Base-by-base conservation (phyloP, 1,140 invertebrate species). In the Lordiphosa clarofinis region DNA sequence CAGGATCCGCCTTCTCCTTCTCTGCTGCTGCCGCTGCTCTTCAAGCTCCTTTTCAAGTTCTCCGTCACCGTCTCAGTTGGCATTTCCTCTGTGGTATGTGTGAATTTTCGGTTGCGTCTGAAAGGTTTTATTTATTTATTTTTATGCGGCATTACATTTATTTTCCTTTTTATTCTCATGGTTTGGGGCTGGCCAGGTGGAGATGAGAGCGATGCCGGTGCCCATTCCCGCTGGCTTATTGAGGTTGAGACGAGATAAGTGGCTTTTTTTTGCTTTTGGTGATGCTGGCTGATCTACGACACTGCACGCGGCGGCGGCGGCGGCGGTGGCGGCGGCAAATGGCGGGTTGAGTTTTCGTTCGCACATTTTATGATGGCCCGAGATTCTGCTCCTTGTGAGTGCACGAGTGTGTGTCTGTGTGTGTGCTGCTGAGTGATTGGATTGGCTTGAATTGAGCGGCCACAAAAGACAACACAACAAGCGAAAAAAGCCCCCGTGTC, bases 281-380 rank as follows among this genome's bases (percentile, higher is more conserved):
- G 33, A 52, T 61, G 61, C 49, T 49, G 48, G 46, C 57, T 78
- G 73, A 78, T 78, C 73, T 78, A 78, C 73, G 73, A 72, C 72
- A 69, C 60, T 65, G 62, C 58, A 39, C 50, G 64, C 54, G 54
- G 58, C 39, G 21, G 52, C 37, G 38, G 61, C 24, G 36, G 68
- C 43, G 31, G 36, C 33, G 19, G 67, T 13, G 67, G 36, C 39
- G 35, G 36, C 19, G 54, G 67, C 52, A 72, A 72, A 72, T 74
- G 72, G 58, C 72, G 55, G 39, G 54, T 55, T 55, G 54, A 56
- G 48, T 55, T 66, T 76, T 55, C 44, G 52, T 73, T 78, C 69
- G 74, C 69, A 78, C 74, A 73, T 79, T 78, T 78, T 78, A 78
- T 78, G 74, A 78, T 79, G 74, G 49, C 59, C 47, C 54, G 54